Conservation (phyloP, 2,888 invertebrate genomes). For the Ophraella communa region DNA sequence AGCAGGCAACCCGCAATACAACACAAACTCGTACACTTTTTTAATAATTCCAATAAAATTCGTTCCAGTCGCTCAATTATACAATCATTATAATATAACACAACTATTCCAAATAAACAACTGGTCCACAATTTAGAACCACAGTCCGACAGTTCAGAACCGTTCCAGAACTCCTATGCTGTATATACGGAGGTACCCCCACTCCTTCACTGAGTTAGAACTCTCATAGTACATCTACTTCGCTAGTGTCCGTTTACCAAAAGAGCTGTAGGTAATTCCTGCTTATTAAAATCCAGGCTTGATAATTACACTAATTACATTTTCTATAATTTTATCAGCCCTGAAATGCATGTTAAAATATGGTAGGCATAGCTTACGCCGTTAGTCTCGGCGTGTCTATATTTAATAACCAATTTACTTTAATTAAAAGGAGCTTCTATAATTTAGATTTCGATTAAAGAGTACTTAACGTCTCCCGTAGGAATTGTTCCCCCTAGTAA, state of each 20-base stretch:
- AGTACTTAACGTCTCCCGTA: constrained; percentile 4
- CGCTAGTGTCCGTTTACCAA: background rate
- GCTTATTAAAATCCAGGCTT: background rate
- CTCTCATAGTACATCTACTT: background rate
- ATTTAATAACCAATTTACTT: constrained; percentile 18
- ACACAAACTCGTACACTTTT: too few species aligned
- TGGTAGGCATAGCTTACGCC: background rate
- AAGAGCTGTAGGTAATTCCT: background rate
- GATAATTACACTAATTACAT: constrained; percentile 19
- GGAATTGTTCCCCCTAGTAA: background rate
- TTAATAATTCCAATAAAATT: too few species aligned
- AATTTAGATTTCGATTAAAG: constrained; percentile 14
- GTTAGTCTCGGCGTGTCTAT: background rate
- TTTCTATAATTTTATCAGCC: constrained; percentile 22
- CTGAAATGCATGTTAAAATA: constrained; percentile 12
- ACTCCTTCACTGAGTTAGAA: too few species aligned
- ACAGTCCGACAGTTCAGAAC: too few species aligned
- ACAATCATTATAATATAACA: too few species aligned
- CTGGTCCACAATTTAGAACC: too few species aligned
- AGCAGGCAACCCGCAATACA: too few species aligned
- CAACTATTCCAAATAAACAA: too few species aligned
- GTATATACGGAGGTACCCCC: too few species aligned
- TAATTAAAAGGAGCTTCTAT: constrained; percentile 17
- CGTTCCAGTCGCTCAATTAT: too few species aligned
- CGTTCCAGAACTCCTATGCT: too few species aligned